phyloP scores from a whole-genome alignment of 2,888 invertebrate genomes.

The Drosophila peninsularis region DNA sequence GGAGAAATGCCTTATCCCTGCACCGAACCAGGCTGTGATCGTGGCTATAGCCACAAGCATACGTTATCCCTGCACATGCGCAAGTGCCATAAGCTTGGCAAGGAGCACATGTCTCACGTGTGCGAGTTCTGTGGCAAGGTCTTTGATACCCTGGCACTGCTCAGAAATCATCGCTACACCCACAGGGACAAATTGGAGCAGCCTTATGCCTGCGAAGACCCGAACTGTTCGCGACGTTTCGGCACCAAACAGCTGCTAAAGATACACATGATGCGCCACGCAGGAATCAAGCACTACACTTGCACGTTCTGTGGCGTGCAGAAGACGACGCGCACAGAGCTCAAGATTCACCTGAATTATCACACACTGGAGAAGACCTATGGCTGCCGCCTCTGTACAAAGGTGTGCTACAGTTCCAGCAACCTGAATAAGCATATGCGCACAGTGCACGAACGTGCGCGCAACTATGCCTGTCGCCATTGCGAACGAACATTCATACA shows the following conservation, averaged over 20 bases:
- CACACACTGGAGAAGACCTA: constrained; percentile 81
- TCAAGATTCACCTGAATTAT: constrained; percentile 81
- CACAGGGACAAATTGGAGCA: constrained; percentile 71
- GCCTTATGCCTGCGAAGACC: constrained; percentile 67
- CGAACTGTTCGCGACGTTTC: constrained; percentile 67
- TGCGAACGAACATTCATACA: constrained; percentile 77
- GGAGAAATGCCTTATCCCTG: constrained; percentile 71
- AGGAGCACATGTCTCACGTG: constrained; percentile 66
- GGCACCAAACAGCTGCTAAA: constrained; percentile 76
- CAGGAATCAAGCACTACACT: constrained; percentile 80
- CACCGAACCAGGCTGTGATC: constrained; percentile 58
- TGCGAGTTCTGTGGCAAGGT: constrained; percentile 81
- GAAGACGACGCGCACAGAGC: constrained; percentile 81
- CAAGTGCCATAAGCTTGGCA: constrained; percentile 68
- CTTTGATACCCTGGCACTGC: constrained; percentile 64
- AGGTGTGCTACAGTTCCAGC: constrained; percentile 79
- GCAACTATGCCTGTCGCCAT: constrained; percentile 70
- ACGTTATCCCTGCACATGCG: constrained; percentile 75
- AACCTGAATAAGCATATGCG: constrained; percentile 78
- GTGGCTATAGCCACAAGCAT: constrained; percentile 72
- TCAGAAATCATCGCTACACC: constrained; percentile 74
- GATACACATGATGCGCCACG: constrained; percentile 81
- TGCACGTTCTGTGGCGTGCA: constrained; percentile 80
- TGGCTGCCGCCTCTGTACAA: constrained; percentile 73
- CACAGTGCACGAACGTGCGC: constrained; percentile 76